Base-by-base conservation (phyloP, 92 coral and sea anemone species). In the Siderastrea radians region DNA sequence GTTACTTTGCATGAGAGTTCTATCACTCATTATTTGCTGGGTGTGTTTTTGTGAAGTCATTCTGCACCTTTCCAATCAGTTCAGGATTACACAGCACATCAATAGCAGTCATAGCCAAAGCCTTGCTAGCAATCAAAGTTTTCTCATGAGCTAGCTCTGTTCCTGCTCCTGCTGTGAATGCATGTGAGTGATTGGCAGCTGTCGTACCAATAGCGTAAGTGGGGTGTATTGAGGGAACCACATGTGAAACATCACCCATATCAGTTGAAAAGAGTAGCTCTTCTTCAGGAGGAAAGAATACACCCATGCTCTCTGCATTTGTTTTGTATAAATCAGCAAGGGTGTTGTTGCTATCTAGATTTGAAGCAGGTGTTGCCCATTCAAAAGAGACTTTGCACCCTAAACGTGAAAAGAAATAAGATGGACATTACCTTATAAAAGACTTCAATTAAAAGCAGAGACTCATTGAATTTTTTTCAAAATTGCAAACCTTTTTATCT, bases 301-400 rank as follows among this genome's bases (percentile, higher is more conserved):
- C 91, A 16, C 98, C 99, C n/a, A 94, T 76, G 38, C 84, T 88
- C 83, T 95, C 99, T 8, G 99, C 96, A 92, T 96, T 89, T 51
- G 91, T 83, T 83, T 96, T 95, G 80, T 96, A 96, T 43, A 93
- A 72, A 46, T 79, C 58, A 47, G 98, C 99, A 85, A 96, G 87
- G 63, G 88, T 87, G 64, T 87, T 80, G 87, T 93, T 95, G 74
- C 85, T 79, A 17, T 84, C 91, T 74, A 96, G 54, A 63, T 95
- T 86, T 15, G 78, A 67, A 53, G 93, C 90, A 13, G 58, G 73
- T 53, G 82, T 46, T 12, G 46, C 72, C 92, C 91, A 87, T 38
- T 90, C 87, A 8, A 89, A 52, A 45, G 77, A 87, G 54, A 92
- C 92, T 66, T 93, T 81, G 79, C 99, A 96, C 1, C 99, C 99